Base-by-base conservation (phyloP, 2,797 vertebrate species). In the Acipenser transmontanus region DNA sequence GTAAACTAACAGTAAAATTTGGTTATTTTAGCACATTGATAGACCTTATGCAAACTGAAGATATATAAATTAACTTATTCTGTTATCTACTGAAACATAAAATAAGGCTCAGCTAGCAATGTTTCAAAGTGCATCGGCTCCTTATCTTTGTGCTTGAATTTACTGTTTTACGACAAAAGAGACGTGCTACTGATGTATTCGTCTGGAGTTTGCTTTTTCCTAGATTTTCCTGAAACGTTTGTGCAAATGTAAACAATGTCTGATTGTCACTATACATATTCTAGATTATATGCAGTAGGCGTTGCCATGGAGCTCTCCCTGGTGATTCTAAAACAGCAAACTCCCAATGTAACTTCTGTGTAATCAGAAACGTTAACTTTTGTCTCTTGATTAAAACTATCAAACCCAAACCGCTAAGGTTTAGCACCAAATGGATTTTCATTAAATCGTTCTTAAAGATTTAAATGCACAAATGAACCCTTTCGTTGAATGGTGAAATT, bases 221-320 rank as follows among this genome's bases (percentile, higher is more conserved):
- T 71, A 82, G 83, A 76, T 77, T 86, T 62, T 68, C 82, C 85
- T 82, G 52, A 64, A 67, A 66, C 87, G 34, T 86, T 91, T 91
- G 90, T 92, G 91, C 90, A 93, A 93, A 91, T 84, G 88, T 86
- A 82, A 83, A 84, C 83, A 90, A 89, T 83, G 86, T 89, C 83
- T 92, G 89, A 89, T 91, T 92, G 87, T 94, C 89, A 90, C 50
- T 34, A 34, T 34, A 34, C 34, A 34, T 74, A 67, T 66, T 71
- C 63, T 71, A 74, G 76, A 66, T 62, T 66, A 47, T 72, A 73
- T 76, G 61, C 77, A 65, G 70, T 70, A 61, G 62, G 76, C 70
- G 59, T 61, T 71, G 64, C 56, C 50, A 69, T 10, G 59, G 50
- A 62, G 71, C 63, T 69, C 50, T 69, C 34, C 34, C 34, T 34